Base-by-base conservation (phyloP, 2,113 vertebrate species). In the Vombatus ursinus region DNA sequence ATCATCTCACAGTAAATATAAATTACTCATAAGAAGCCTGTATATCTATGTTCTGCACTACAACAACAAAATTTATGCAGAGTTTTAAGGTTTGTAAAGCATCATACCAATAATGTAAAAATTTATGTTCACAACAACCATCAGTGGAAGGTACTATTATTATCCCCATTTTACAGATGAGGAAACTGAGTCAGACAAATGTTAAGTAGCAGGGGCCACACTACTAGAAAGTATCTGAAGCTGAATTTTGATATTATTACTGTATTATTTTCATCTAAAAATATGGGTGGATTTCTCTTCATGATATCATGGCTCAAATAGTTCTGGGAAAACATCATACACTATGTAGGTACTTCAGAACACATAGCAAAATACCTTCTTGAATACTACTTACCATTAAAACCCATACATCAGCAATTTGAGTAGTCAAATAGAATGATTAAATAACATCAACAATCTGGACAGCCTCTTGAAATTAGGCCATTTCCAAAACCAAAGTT, bases 361-460 rank as follows among this genome's bases (percentile, higher is more conserved):
- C 14, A 77, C 16, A 22, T 77, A 77, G 37, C 24, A 28, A 89
- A 92, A 51, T 52, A 24, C 50, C 90, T 93, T 94, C 14, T 61
- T 53, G 31, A 37, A 92, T 84, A 26, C 57, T 92, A 28, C 6
- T 89, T 95, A 51, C 11, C 93, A 49, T 19, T 8, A 77, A 37
- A 0, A 89, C 3, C n/a, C 50, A 54, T 51, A 92, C 37, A 95
- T 92, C 47, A 61, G 48, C 23, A 52, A 1, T 93, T 96, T 50
- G n/a, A 91, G 37, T 26, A 44, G 52, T 53, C 92, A 94, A 90
- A 91, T 95, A 47, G 89, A 92, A 57, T 95, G 92, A 68, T 94
- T 94, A 90, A 92, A 19, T 68, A 92, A 93, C 7, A 44, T 52
- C 96, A 94, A 0, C 92, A 90, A 94, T 25, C 91, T 95, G 50